Evolutionary conservation across 2,113 vertebrate genomes (phyloP).

Genomic region (Galeopterus variegatus): DNA sequence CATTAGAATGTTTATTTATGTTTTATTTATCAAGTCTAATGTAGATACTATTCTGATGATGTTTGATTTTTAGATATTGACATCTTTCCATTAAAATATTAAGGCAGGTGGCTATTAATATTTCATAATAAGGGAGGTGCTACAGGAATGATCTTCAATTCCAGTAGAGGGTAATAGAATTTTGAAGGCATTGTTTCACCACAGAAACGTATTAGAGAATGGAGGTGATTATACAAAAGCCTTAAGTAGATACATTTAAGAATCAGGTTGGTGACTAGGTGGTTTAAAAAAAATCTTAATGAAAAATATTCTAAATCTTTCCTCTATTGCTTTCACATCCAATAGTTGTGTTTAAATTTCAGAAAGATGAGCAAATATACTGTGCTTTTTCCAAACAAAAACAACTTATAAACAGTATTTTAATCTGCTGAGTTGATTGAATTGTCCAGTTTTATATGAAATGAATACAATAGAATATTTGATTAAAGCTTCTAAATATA

Average conservation of each 20-base stretch:
- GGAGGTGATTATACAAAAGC: neutral
- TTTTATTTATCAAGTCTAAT: conserved; percentile 78
- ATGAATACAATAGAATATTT: neutral
- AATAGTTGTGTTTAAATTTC: neutral
- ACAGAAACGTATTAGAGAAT: neutral
- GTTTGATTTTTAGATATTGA: conserved; percentile 67
- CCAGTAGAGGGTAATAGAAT: neutral
- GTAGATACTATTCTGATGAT: conserved; percentile 45
- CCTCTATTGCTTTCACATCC: neutral
- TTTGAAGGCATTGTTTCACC: neutral
- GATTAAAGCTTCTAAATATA: neutral
- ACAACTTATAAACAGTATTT: neutral
- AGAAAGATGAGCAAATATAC: neutral
- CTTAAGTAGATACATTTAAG: neutral
- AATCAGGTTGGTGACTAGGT: neutral
- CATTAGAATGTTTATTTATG: conserved; percentile 71
- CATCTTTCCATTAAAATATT: conserved; percentile 68
- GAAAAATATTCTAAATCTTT: conserved; percentile 46
- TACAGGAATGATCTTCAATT: conserved; percentile 46
- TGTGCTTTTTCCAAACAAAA: neutral
- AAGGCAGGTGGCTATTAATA: conserved; percentile 55
- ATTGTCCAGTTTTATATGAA: conserved; percentile 32
- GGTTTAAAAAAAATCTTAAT: conserved; percentile 14
- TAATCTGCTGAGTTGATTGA: neutral
- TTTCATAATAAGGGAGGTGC: conserved; percentile 56